These are phyloP conservation scores for Neodontobutis hainanensis DNA, from an alignment of 2,113 vertebrate genomes.

Conservation along the genomic window DNA sequence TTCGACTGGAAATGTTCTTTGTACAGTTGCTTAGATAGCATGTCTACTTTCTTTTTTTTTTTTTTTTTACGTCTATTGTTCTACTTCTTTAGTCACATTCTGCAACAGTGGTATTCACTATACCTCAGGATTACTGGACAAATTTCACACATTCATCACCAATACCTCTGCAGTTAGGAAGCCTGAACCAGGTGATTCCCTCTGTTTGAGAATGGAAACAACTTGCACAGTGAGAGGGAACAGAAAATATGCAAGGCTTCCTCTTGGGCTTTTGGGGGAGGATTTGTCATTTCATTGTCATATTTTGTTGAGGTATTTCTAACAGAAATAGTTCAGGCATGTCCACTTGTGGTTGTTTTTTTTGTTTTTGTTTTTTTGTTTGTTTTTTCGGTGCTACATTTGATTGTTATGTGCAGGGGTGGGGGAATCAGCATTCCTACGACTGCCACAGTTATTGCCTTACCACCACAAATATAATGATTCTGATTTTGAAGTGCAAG, in stretches of 20 bases:
- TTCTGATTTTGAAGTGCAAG: constrained; percentile 57
- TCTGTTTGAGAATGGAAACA: constrained; percentile 30
- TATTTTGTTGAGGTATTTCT: constrained; percentile 13
- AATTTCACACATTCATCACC: constrained; percentile 79
- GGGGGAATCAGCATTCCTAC: constrained; percentile 41
- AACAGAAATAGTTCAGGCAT: constrained; percentile 37
- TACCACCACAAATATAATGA: constrained; percentile 45
- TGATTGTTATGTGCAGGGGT: constrained; percentile 39
- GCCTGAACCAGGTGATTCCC: constrained; percentile 55
- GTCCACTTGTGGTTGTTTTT: constrained; percentile 4
- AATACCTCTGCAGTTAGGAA: constrained; percentile 83
- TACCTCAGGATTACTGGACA: constrained; percentile 99
- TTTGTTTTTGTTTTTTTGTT: background rate
- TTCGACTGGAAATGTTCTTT: constrained; percentile 96
- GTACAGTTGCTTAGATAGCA: constrained; percentile 85
- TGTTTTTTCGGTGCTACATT: constrained; percentile 68
- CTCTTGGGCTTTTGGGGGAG: constrained; percentile 67
- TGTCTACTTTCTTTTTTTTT: constrained; percentile 71
- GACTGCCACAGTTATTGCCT: constrained; percentile 66
- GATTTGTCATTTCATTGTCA: constrained; percentile 2
- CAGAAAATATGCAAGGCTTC: constrained; percentile 73
- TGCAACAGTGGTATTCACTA: constrained; percentile 86
- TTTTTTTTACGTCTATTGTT: constrained; percentile 72
- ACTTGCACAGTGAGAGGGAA: constrained; percentile 42
- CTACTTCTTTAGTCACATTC: constrained; percentile 84